These are phyloP conservation scores for Icerya purchasi DNA, from an alignment of 2,888 invertebrate genomes.

Conservation along the genomic window DNA sequence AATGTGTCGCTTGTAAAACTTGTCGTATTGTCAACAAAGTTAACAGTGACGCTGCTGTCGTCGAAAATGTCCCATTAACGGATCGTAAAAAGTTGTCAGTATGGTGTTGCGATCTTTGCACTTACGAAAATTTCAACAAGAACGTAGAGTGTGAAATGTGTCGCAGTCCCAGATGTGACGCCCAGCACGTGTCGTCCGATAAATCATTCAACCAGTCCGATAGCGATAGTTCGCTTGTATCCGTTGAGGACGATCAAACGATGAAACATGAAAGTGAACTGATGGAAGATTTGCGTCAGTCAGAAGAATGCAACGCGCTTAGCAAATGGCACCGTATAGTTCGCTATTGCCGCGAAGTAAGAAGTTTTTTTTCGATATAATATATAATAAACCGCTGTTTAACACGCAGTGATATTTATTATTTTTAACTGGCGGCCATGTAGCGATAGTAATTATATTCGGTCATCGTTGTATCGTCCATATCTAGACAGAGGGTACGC, in stretches of 20 bases:
- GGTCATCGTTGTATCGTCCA: no score
- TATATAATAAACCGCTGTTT: no score
- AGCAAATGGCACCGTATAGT: constrained; percentile 83
- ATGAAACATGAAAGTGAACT: constrained; percentile 34
- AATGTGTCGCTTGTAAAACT: constrained; percentile 59
- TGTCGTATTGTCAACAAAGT: not conserved
- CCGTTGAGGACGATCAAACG: constrained; percentile 13
- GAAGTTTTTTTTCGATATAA: no score
- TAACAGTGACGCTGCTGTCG: not conserved
- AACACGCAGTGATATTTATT: no score
- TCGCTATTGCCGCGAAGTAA: constrained; percentile 62
- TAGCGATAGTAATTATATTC: no score
- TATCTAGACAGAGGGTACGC: no score
- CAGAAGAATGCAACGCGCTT: constrained; percentile 69
- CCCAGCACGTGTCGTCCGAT: not conserved
- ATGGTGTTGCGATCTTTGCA: constrained; percentile 64
- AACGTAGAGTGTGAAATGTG: constrained; percentile 52
- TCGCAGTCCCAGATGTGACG: constrained; percentile 32
- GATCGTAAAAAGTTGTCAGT: not conserved
- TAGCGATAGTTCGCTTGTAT: constrained; percentile 12
- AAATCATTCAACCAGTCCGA: constrained; percentile 11
- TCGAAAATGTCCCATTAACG: not conserved
- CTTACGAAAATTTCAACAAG: constrained; percentile 47
- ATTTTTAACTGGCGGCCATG: no score
- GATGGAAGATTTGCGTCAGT: constrained; percentile 57